Evolutionary conservation across 1,140 invertebrate genomes (phyloP).

Genomic region (Nasonia longicornis): DNA sequence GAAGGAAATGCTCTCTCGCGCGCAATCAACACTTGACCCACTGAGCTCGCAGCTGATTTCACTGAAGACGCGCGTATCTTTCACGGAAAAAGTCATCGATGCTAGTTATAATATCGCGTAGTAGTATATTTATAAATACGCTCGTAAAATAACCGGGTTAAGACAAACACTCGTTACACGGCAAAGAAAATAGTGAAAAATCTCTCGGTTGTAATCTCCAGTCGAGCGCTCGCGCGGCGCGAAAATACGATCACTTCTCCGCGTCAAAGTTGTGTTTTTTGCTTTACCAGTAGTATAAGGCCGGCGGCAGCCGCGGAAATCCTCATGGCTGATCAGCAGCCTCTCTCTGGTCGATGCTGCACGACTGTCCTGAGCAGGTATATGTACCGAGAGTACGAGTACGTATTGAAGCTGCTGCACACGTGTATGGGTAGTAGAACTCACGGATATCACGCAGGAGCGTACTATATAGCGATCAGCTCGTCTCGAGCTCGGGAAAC

Average conservation of each 20-base stretch:
- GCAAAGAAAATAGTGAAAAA: background rate
- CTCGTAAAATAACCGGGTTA: background rate
- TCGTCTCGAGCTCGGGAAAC: background rate
- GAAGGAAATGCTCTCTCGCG: background rate
- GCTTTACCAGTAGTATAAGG: constrained; percentile 34
- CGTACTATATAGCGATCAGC: background rate
- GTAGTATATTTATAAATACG: background rate
- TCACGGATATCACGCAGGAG: background rate
- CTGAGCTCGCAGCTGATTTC: constrained; percentile 18
- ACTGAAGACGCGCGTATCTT: background rate
- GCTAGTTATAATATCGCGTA: too few species aligned
- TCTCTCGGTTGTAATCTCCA: background rate
- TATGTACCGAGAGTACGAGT: too few species aligned
- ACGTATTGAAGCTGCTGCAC: background rate
- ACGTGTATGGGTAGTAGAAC: background rate
- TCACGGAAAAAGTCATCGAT: background rate
- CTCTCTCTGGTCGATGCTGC: background rate
- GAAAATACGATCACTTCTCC: background rate
- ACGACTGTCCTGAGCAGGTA: background rate
- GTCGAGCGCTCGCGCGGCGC: background rate
- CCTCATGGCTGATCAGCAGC: constrained; percentile 8
- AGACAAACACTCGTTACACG: background rate
- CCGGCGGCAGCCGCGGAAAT: constrained; percentile 7
- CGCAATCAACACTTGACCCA: constrained; percentile 18
- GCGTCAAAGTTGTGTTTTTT: background rate